Evolutionary conservation across 35 echinoderm and acorn worm species (phyloP).

Genomic region (Amphiura filiformis): DNA sequence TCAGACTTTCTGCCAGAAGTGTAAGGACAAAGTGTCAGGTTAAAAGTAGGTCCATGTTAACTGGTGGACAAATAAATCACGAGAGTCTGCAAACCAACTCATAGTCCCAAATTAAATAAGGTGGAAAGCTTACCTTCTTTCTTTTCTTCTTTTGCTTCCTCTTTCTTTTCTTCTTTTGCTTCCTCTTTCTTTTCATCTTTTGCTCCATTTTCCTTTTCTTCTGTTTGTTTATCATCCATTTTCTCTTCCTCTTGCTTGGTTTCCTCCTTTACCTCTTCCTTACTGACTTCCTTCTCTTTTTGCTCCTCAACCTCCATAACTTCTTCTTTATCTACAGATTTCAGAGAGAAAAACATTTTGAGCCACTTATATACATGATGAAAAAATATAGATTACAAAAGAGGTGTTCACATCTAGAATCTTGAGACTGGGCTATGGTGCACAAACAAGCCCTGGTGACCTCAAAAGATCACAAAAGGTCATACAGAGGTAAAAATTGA

Average conservation of each 20-base stretch:
- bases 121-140: constrained; percentile 2
- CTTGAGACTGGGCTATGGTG: no score
- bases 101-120: no score
- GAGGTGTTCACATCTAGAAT: no score
- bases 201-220: not conserved
- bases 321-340: not conserved
- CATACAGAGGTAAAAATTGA: no score
- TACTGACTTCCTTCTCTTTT: not conserved
- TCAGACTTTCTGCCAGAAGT: no score
- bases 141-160: not conserved
- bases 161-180: not conserved
- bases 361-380: not conserved
- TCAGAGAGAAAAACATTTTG: no score
- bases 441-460: no score
- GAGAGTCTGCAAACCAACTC: no score
- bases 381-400: not conserved
- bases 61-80: no score
- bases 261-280: constrained; percentile 16
- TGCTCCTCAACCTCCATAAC: constrained; percentile 17
- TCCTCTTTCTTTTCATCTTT: not conserved
- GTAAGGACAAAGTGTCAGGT: no score
- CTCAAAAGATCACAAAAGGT: no score
- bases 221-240: constrained; percentile 23
- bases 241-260: constrained; percentile 23
- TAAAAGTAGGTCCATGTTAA: no score